Base-by-base conservation (phyloP, 2,797 vertebrate species). In the Poeciliopsis paucimaculata region DNA sequence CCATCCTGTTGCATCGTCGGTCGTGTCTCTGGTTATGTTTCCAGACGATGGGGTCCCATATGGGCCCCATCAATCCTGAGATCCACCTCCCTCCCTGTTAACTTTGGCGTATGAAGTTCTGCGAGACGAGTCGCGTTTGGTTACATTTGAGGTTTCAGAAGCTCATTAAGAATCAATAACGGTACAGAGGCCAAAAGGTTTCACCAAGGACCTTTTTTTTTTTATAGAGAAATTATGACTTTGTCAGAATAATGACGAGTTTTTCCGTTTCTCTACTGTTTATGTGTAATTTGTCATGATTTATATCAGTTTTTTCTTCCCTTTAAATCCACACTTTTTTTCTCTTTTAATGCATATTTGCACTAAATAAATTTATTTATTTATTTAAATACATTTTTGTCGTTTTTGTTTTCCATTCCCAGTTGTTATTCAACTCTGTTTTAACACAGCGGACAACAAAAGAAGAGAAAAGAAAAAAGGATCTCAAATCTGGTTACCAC, bases 31-130 rank as follows among this genome's bases (percentile, higher is more conserved):
- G 4, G 41, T 84, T 64, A 73, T 68, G 78, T 77, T 83, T 86
- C 79, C 86, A 84, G 80, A 85, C 84, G 81, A 89, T 76, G 13
- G 62, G 49, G 49, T 62, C 77, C 90, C 94, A 93, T 89, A 92
- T 92, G 91, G 84, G 86, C 51, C 62, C 77, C 75, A 82, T 92
- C 88, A 86, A 70, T 90, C 82, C 82, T 81, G 2, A 46, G 73
- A 28, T 55, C 3, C 36, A 34, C 80, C 78, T 75, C 71, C 81
- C 77, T 75, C 71, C 80, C 18, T 73, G 9, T 73, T 26, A 26
- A 79, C 12, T 80, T 79, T 82, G 57, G 2, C 34, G 72, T 36
- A n/a, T 78, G 8, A 57, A 28, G 55, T 28, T 3, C 62, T 51
- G 12, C 7, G 55, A 70, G 43, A 43, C 5, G 0, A 43, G 18